Conservation (phyloP, 2,888 invertebrate species). For the Caenorhabditis afra region DNA sequence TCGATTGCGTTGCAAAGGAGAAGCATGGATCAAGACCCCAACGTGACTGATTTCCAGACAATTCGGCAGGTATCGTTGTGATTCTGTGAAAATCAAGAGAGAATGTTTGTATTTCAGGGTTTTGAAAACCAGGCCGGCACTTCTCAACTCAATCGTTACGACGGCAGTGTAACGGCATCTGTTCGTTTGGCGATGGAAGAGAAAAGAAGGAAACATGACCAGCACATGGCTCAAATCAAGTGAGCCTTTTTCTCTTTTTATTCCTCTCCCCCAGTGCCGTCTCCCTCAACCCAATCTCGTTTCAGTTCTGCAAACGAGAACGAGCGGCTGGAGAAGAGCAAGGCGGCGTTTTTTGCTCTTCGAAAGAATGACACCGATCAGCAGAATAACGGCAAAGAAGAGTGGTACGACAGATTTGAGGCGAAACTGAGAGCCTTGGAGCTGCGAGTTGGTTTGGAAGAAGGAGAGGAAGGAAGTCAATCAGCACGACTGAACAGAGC, state of each 20-base stretch:
- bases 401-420: constrained; percentile 54
- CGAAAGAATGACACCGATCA: constrained; percentile 51
- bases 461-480: constrained; percentile 48
- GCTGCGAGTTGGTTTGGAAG: constrained; percentile 40
- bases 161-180: constrained; percentile 67
- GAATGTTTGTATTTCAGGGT: constrained; percentile 18
- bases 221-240: constrained; percentile 70
- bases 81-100: background rate
- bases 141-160: constrained; percentile 46
- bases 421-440: constrained; percentile 51
- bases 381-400: constrained; percentile 39
- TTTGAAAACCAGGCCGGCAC: constrained; percentile 57
- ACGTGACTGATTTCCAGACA: constrained; percentile 64
- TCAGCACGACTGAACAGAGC: constrained; percentile 60
- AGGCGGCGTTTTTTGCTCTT: constrained; percentile 79
- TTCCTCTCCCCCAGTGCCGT: background rate
- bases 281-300: background rate
- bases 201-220: constrained; percentile 76
- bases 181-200: constrained; percentile 78
- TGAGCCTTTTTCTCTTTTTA: constrained; percentile 28
- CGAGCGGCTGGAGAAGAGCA: constrained; percentile 75
- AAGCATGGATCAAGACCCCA: constrained; percentile 59
- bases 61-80: constrained; percentile 39
- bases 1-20: constrained; percentile 53
- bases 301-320: constrained; percentile 75